Evolutionary conservation across 2,113 vertebrate species (phyloP).

Genomic region (Ageneiosus marmoratus): DNA sequence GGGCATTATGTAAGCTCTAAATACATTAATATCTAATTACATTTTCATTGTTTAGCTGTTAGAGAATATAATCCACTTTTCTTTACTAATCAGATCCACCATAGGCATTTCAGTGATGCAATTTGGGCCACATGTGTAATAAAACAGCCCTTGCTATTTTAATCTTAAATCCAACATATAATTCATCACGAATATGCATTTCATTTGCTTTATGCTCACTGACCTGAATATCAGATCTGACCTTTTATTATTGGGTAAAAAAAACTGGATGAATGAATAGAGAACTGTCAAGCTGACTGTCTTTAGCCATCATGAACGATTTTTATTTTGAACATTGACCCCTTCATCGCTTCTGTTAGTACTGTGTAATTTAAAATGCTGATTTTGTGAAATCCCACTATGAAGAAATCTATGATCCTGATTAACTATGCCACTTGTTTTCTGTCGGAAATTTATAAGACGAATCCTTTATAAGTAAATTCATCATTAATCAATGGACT

Average conservation of each 20-base stretch:
- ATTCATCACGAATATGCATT: not conserved
- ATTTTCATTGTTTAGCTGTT: not conserved
- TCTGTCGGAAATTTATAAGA: not conserved
- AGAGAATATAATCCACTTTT: not conserved
- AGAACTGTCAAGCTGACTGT: not conserved
- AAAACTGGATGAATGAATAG: not conserved
- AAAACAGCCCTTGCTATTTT: not conserved
- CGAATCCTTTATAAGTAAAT: not conserved
- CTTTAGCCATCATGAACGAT: not conserved
- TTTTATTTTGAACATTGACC: slow-evolving; percentile 2
- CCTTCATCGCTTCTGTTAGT: not conserved
- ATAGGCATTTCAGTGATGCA: not conserved
- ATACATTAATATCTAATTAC: slow-evolving; percentile 8
- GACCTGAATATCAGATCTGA: not conserved
- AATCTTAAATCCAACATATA: not conserved
- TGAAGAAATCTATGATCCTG: not conserved
- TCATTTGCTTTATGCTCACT: not conserved
- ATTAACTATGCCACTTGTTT: not conserved
- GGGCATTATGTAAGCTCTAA: slow-evolving; percentile 3
- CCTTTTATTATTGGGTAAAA: not conserved
- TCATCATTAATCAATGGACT: not conserved
- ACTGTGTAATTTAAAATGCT: slow-evolving; percentile 6
- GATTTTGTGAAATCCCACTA: not conserved
- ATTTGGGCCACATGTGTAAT: not conserved
- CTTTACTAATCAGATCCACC: not conserved